Base-by-base conservation (phyloP, 2,113 vertebrate species). In the Cephalopholis sonnerati region DNA sequence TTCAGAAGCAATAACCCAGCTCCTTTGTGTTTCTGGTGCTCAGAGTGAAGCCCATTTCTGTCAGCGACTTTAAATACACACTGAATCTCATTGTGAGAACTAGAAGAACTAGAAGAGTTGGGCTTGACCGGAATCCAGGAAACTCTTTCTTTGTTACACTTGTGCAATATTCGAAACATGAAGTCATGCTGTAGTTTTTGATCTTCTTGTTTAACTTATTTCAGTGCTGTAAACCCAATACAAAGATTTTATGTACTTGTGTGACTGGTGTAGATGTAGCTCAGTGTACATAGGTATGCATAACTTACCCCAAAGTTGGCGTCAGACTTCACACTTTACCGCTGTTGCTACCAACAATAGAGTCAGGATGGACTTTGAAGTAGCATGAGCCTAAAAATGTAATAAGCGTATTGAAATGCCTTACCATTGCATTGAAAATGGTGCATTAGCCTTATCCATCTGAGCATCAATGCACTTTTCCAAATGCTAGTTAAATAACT, bases 401-500 rank as follows among this genome's bases (percentile, higher is more conserved):
- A 76, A 82, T 77, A 36, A 69, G 32, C 53, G 2, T 59, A 71
- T 81, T 86, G 27, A 90, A 86, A 89, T 67, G 77, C 88, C 87
- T 92, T 92, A 84, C 59, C 66, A 27, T 62, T 88, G 74, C 79
- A 82, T 81, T 80, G 57, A 74, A 80, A 72, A 63, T 12, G 15
- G 58, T 76, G 87, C 74, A 58, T 85, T 75, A 55, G 72, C 87
- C 64, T 82, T 81, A 84, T 89, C 83, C 79, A 75, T 51, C 59
- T 39, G 61, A 83, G 85, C 80, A 88, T 82, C 78, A n/a, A 66
- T 75, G 79, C 78, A 74, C 70, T 76, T 76, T 73, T 71, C 81
- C 81, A 87, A 88, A 73, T 39, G 67, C 86, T 69, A 84, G 83
- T 91, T 81, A 67, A 84, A 89, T 44, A 85, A 90, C 74, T 81